Conservation (phyloP, 1,140 invertebrate species). For the Chironomus tepperi region DNA sequence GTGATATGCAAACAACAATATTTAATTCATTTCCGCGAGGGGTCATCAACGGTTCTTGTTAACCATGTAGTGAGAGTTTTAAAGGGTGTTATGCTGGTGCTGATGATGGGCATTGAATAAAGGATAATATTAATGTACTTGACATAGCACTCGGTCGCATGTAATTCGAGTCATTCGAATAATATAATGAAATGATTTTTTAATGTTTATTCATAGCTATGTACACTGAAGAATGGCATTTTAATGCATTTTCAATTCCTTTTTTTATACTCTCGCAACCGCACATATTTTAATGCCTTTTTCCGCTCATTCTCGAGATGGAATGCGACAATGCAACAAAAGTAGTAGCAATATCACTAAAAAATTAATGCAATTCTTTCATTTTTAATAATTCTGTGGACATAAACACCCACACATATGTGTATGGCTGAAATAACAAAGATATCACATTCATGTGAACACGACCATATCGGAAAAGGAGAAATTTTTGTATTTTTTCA, state of each 20-base stretch:
- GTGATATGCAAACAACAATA: conserved; percentile 12
- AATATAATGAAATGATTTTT: background rate
- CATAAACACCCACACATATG: background rate
- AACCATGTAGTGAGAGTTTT: background rate
- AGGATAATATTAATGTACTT: background rate
- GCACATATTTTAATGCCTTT: background rate
- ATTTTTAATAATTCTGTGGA: background rate
- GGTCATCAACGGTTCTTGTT: background rate
- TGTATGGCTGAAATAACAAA: background rate
- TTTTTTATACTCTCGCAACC: background rate
- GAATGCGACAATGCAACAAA: no score
- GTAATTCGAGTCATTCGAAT: background rate
- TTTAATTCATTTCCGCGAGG: background rate
- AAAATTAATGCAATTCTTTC: background rate
- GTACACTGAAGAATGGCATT: conserved; percentile 4
- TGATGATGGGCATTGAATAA: background rate
- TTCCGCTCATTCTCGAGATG: no score
- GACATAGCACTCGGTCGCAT: background rate
- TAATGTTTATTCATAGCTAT: conserved; percentile 9
- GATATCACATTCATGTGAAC: background rate
- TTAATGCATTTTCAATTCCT: background rate
- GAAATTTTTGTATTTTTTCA: background rate
- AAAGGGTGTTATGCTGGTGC: background rate
- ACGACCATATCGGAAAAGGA: background rate
- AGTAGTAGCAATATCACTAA: background rate